Evolutionary conservation across 53 echinoderm and acorn worm species (phyloP), one percentile per base, ranked within the genome.

Genomic region (Luidia sarsii): DNA sequence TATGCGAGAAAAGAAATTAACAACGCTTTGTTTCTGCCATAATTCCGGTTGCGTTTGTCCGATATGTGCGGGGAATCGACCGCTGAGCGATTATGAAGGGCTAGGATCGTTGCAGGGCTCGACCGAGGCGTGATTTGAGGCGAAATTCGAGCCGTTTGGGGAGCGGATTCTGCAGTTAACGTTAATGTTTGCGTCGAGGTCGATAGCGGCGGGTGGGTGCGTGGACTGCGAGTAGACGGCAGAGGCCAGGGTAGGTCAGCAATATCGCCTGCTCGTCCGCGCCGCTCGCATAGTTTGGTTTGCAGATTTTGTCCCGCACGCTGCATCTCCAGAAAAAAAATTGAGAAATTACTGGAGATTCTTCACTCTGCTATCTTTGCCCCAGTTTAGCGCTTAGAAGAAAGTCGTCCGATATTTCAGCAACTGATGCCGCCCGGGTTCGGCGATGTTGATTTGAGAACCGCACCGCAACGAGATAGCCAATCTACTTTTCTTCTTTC

Each of bases 21-120:
- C 77, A 77, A 77, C 77, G 77, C 77, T 77, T 77, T 77, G 77
- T 77, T 77, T 77, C 77, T 60, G 77, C 57, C 45, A 59, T 55
- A 27, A 60, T 77, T 61, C 77, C 61, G 39, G 77, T 77, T 28
- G 61, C 45, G 77, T 48, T 48, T 15, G 77, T 46, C 33, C 77
- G 27, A 60, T 45, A 59, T 60, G 77, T 77, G 45, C 46, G 45
- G 59, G 43, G 61, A 45, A 46, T 61, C 28, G 55, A 77, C 77
- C 60, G 61, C 46, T 43, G 77, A 43, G 27, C 30, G 31, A 37
- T 60, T 45, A 77, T 55, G 55, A 38, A 77, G 34, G 48, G 7
- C 18, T 41, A 33, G 28, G 77, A 77, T 60, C 14, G 15, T 60
- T 29, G 3, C 38, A 19, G 20, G 28, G 7, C 41, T 32, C 38